A percentile compares a stretch with the other conserved stretches of the same genome.
Conservation (phyloP, 1,140 invertebrate genomes). For the Hyposmocoma kahamanoa region DNA sequence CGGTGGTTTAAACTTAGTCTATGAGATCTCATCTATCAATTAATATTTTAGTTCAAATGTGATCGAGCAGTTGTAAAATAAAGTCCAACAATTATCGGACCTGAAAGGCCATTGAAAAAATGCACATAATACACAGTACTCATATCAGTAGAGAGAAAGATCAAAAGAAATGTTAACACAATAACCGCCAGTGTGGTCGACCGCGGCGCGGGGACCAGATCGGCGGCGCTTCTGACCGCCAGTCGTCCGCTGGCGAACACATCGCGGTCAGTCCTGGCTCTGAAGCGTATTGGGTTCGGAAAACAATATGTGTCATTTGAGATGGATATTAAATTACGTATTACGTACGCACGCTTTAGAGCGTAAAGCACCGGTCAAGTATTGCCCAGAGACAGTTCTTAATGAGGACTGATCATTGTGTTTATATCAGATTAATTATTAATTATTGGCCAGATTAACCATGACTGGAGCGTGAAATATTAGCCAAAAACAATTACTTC, state of each 20-base stretch:
- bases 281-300: slow-evolving; percentile 33
- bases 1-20: no score
- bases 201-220: slow-evolving; percentile 57
- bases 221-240: slow-evolving; percentile 19
- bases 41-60: no score
- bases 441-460: no score
- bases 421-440: no score
- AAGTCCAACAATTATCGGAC: background rate
- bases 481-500: no score
- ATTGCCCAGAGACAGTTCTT: no score
- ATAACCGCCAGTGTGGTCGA: slow-evolving; percentile 67
- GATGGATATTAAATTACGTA: slow-evolving; percentile 39
- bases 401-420: no score
- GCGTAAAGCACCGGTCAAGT: no score
- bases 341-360: slow-evolving; percentile 39
- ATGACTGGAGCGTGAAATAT: no score
- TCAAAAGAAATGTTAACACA: slow-evolving; percentile 61
- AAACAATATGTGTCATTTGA: slow-evolving; percentile 54
- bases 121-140: slow-evolving; percentile 33
- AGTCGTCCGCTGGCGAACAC: slow-evolving; percentile 30
- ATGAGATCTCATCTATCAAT: no score
- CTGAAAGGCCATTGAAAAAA: slow-evolving; percentile 7
- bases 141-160: slow-evolving; percentile 18
- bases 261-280: slow-evolving; percentile 39
- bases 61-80: no score